These are phyloP conservation scores for Poeciliopsis retropinna DNA, from an alignment of 2,113 vertebrate genomes.

Conservation along the genomic window DNA sequence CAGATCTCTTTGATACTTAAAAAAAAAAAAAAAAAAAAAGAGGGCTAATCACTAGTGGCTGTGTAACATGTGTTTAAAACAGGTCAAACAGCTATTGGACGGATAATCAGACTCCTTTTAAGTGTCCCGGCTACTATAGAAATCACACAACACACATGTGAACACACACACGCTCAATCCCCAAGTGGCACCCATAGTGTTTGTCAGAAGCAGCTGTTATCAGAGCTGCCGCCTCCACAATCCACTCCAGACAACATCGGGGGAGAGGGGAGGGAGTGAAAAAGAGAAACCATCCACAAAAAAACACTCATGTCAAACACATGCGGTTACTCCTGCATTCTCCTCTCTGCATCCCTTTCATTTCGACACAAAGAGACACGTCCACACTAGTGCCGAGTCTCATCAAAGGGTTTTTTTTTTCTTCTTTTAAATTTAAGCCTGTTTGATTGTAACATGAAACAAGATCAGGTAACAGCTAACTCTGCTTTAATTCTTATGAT, in stretches of 20 bases:
- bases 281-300: constrained; percentile 55
- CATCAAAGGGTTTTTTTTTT: constrained; percentile 20
- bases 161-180: constrained; percentile 37
- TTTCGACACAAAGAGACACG: constrained; percentile 7
- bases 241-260: constrained; percentile 64
- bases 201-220: constrained; percentile 77
- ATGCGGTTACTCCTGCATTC: constrained; percentile 64
- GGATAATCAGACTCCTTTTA: constrained; percentile 37
- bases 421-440: constrained; percentile 8
- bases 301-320: constrained; percentile 72
- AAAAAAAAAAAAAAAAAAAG: not conserved
- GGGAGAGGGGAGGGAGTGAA: constrained; percentile 41
- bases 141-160: constrained; percentile 16
- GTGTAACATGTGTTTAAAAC: constrained; percentile 32
- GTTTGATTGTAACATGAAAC: constrained; percentile 6
- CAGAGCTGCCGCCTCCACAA: constrained; percentile 63
- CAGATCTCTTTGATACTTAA: not conserved
- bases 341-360: not conserved
- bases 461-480: constrained; percentile 6
- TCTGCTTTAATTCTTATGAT: not conserved
- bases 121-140: constrained; percentile 24
- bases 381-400: constrained; percentile 19
- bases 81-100: constrained; percentile 30
- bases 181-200: constrained; percentile 60
- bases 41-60: constrained; percentile 14